Percentiles rank a stretch among this genome's conserved stretches.
These are phyloP conservation scores for Cyrtodaria siliqua DNA, from an alignment of 2,888 invertebrate genomes.

Conservation along the genomic window DNA sequence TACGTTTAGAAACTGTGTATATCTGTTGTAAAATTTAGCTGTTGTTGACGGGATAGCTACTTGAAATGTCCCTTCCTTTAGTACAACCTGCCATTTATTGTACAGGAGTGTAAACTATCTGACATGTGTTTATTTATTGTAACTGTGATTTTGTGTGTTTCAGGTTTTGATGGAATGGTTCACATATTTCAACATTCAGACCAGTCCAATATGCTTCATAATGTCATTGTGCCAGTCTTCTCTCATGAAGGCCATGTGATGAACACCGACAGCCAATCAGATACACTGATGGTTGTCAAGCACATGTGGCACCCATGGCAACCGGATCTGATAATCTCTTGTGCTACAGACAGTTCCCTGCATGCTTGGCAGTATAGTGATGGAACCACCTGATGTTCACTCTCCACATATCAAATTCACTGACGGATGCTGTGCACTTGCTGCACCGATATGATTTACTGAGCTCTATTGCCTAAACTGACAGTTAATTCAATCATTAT, in stretches of 20 bases:
- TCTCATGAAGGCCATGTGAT: conserved; percentile 70
- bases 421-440: no score
- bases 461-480: no score
- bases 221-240: conserved; percentile 59
- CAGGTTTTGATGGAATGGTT: conserved; percentile 68
- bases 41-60: no score
- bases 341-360: conserved; percentile 67
- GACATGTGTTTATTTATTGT: no score
- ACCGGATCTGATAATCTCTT: conserved; percentile 62
- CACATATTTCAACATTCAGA: conserved; percentile 30
- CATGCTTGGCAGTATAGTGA: conserved; percentile 68
- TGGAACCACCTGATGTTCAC: neutral
- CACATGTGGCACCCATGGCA: conserved; percentile 67
- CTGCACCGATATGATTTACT: no score
- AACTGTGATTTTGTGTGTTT: conserved; percentile 15
- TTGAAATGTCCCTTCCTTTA: no score
- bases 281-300: conserved; percentile 35
- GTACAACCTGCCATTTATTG: no score
- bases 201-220: neutral
- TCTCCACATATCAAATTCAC: no score
- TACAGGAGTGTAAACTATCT: no score
- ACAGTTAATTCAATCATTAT: no score
- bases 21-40: no score
- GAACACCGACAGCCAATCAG: conserved; percentile 53
- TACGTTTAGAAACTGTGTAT: no score